Conservation (phyloP, 2,888 invertebrate genomes). For the Bugulina stolonifera region DNA sequence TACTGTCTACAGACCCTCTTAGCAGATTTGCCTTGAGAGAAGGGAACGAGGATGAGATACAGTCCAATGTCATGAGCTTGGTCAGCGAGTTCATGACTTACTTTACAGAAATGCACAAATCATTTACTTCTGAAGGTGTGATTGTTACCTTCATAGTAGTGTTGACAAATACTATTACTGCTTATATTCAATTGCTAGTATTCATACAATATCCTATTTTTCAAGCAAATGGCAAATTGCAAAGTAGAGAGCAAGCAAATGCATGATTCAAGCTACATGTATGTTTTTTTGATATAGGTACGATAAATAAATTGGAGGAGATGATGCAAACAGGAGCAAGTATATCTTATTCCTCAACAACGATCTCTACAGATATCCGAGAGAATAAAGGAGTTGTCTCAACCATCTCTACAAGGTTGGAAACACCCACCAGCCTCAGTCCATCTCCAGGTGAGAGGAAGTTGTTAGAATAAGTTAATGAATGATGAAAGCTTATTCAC, state of each 20-base stretch:
- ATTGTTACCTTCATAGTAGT: no score
- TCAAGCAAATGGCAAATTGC: no score
- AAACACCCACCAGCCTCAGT: background rate
- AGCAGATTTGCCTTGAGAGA: background rate
- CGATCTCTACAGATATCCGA: background rate
- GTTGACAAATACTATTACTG: no score
- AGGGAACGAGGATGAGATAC: conserved; percentile 21
- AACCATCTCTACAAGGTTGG: conserved; percentile 2
- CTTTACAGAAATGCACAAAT: conserved; percentile 10
- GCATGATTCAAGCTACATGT: no score
- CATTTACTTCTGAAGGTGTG: conserved; percentile 6
- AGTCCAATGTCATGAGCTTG: conserved; percentile 22
- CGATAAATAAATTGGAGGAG: conserved; percentile 18
- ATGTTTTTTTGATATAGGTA: no score
- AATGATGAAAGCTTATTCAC: no score
- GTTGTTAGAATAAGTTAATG: no score
- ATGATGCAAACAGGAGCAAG: conserved; percentile 9
- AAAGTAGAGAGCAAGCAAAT: no score
- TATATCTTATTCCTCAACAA: background rate
- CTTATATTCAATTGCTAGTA: no score
- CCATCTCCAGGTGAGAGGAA: conserved; percentile 17
- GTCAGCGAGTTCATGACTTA: background rate
- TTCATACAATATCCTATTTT: no score
- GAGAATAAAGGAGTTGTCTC: conserved; percentile 3
- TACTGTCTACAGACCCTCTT: conserved; percentile 1